Percentiles rank a stretch among this genome's conserved stretches.
Conservation (phyloP, 2,797 vertebrate genomes). For the Hipposideros larvatus region DNA sequence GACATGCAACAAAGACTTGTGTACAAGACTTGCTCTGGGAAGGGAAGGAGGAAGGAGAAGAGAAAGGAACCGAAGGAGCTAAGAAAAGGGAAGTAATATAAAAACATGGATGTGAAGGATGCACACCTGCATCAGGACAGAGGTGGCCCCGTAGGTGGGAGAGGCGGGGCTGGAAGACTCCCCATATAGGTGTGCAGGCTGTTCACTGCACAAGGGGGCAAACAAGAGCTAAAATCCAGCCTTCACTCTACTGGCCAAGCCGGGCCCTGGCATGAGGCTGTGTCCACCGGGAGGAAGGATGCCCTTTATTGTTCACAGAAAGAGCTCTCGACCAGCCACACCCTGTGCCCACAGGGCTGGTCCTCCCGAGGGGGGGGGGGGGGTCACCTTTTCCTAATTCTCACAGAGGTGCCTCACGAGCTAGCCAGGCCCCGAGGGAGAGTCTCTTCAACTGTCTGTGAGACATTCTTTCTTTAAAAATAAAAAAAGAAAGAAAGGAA, state of each 20-base stretch:
- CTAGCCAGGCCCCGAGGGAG: not conserved
- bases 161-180: not conserved
- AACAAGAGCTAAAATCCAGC: not conserved
- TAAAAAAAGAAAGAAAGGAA: not conserved
- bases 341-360: not conserved
- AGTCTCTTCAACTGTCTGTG: not conserved
- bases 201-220: not conserved
- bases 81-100: not conserved
- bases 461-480: constrained; percentile 36
- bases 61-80: not conserved
- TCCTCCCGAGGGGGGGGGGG: not conserved
- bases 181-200: not conserved
- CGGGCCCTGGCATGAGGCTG: not conserved
- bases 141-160: not conserved
- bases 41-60: not conserved
- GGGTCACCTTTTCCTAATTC: not conserved
- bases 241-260: not conserved
- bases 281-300: not conserved
- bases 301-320: not conserved
- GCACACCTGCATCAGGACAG: fast-evolving
- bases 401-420: not conserved
- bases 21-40: not conserved
- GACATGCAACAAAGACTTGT: not conserved
- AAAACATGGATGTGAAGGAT: not conserved
- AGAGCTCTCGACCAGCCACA: not conserved